A percentile compares a stretch with the other conserved stretches of the same genome.
These are phyloP conservation scores for Doryteuthis pealeii DNA, from an alignment of 1,140 invertebrate genomes.

Conservation along the genomic window DNA sequence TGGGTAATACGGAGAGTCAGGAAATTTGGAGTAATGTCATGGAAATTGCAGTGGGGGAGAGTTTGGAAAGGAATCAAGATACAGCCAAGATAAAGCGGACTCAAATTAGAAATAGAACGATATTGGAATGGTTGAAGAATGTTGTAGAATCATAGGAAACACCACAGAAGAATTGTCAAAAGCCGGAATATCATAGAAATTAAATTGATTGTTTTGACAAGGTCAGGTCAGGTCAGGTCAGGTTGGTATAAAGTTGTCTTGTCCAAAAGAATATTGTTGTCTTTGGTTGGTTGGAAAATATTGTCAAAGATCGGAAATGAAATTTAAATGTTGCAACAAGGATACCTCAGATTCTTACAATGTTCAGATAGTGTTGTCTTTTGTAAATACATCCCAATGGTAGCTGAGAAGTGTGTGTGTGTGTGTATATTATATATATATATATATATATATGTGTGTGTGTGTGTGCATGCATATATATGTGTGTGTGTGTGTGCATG, in stretches of 20 bases:
- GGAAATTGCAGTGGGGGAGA: no score
- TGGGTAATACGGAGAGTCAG: no score
- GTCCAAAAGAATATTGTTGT: background rate
- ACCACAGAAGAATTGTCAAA: no score
- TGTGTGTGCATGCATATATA: constrained; percentile 12
- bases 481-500: constrained; percentile 12
- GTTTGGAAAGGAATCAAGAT: no score
- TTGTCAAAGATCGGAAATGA: background rate
- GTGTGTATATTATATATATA: constrained; percentile 57
- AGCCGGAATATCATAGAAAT: no score
- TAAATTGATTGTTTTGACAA: no score
- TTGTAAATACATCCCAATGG: background rate
- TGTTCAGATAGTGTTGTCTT: background rate
- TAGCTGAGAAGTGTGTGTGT: constrained; percentile 42
- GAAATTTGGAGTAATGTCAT: no score
- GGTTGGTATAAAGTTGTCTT: background rate
- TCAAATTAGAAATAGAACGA: no score
- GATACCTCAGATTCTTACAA: background rate
- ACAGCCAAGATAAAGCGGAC: no score
- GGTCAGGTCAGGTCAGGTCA: no score
- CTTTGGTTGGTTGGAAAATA: background rate
- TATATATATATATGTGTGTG: constrained; percentile 13
- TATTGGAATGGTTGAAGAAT: no score
- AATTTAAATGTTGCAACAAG: background rate
- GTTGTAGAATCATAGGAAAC: no score